These are phyloP conservation scores for Pelodiscus sinensis DNA, from an alignment of 2,113 vertebrate species.

Conservation along the genomic window DNA sequence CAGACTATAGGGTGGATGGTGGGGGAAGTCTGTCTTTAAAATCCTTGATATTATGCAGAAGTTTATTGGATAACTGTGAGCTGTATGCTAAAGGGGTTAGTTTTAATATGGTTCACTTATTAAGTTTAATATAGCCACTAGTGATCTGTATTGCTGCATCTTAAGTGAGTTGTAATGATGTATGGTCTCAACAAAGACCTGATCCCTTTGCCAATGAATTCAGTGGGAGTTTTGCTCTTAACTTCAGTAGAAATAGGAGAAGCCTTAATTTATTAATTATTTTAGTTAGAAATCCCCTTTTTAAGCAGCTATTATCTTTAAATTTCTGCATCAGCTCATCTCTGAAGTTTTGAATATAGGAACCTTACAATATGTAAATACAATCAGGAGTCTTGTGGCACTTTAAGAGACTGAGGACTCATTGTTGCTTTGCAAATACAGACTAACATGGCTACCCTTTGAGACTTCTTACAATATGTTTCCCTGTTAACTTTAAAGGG, in stretches of 20 bases:
- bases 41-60: background rate
- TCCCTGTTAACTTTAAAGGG: background rate
- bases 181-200: background rate
- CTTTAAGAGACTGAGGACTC: too few relatives aligned
- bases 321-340: background rate
- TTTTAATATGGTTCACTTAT: background rate
- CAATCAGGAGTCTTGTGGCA: too few relatives aligned
- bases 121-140: background rate
- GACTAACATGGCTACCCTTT: too few relatives aligned
- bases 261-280: background rate
- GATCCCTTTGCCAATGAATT: background rate
- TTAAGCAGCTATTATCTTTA: background rate
- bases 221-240: background rate
- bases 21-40: slow-evolving; percentile 7
- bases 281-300: background rate
- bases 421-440: too few relatives aligned
- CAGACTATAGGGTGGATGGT: background rate
- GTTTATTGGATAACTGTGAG: slow-evolving; percentile 5
- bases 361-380: background rate
- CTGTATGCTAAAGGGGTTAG: background rate
- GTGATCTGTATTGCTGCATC: background rate
- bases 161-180: background rate
- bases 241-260: background rate
- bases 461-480: background rate
- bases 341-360: fast-evolving